These are phyloP conservation scores for Echeneis naucrates DNA, from an alignment of 2,797 vertebrate species.

Conservation along the genomic window DNA sequence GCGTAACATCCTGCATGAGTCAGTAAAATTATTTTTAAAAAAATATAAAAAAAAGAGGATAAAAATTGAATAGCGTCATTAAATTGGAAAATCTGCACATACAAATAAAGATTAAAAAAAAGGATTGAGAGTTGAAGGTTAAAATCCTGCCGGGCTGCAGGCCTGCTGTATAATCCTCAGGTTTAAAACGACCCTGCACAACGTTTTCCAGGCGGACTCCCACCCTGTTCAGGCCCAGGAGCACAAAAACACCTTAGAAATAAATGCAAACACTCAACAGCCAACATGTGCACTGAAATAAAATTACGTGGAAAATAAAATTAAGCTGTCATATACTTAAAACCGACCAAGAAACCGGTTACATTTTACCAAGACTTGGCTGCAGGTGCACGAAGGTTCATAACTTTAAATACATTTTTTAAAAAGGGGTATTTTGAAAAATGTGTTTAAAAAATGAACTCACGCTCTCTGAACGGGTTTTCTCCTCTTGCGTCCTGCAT, in stretches of 20 bases:
- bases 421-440: no score
- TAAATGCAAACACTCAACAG: background rate
- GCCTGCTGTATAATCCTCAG: constrained; percentile 62
- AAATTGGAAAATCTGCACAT: background rate
- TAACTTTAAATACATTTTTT: no score
- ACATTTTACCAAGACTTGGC: no score
- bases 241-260: background rate
- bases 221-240: background rate
- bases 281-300: rapidly evolving
- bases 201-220: background rate
- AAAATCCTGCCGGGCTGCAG: constrained; percentile 46
- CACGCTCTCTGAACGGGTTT: constrained; percentile 84
- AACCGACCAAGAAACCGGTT: background rate
- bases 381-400: background rate
- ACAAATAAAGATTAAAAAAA: background rate
- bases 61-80: no score
- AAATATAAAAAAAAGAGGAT: background rate
- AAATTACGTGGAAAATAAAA: background rate
- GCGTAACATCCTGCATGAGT: constrained; percentile 24
- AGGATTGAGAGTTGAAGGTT: constrained; percentile 22
- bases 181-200: constrained; percentile 19
- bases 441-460: constrained; percentile 57
- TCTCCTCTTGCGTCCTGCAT: constrained; percentile 84
- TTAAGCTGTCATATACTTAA: no score
- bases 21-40: rapidly evolving